Conservation (phyloP, 2,113 vertebrate species). For the Dromaius novaehollandiae region DNA sequence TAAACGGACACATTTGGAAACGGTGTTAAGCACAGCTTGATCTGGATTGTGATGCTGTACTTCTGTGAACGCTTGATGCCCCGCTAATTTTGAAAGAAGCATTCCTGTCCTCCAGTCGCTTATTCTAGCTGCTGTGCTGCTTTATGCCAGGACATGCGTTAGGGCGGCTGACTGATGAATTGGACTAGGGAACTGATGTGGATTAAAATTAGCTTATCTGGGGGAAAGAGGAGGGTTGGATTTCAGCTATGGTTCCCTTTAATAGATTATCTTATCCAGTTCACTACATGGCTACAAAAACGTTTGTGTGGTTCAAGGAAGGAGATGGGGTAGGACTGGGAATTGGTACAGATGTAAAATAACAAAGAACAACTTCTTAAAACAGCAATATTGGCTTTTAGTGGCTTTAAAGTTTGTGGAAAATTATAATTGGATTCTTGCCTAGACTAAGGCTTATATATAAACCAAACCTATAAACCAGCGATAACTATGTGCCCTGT, state of each 20-base stretch:
- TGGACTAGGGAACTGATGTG: not conserved
- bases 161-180: not conserved
- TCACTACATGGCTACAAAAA: not conserved
- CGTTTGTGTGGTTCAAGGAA: not conserved
- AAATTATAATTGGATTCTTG: not conserved
- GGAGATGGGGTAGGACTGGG: accelerated
- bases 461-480: not conserved
- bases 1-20: not conserved
- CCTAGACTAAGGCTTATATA: not conserved
- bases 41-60: not conserved
- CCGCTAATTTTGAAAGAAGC: not conserved
- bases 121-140: not conserved
- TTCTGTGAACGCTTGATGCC: not conserved
- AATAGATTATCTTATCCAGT: not conserved
- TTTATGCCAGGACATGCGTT: not conserved
- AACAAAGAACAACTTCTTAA: not conserved
- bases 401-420: not conserved
- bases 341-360: accelerated
- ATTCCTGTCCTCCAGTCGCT: accelerated
- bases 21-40: not conserved
- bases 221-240: not conserved
- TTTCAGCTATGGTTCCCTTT: not conserved
- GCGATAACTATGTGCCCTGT: not conserved
- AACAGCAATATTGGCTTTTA: not conserved
- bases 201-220: not conserved